These are phyloP conservation scores for Holcopasites calliopsidis DNA, from an alignment of 1,140 invertebrate genomes.

Conservation along the genomic window DNA sequence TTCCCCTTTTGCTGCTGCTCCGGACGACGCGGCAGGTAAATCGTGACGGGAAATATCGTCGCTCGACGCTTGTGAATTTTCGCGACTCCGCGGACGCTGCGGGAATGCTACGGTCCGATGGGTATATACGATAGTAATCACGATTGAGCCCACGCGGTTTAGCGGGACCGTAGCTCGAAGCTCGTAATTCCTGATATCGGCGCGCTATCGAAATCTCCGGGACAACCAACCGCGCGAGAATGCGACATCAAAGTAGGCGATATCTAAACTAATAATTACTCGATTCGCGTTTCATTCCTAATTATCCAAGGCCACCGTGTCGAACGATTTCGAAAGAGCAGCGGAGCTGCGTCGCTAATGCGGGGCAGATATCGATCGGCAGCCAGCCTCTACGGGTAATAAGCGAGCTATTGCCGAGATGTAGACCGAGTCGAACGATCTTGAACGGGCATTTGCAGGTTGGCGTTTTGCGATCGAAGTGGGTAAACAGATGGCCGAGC, in stretches of 20 bases:
- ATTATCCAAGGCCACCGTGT: constrained; percentile 50
- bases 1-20: not conserved
- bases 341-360: constrained; percentile 49
- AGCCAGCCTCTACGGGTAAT: constrained; percentile 55
- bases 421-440: constrained; percentile 54
- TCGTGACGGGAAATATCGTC: not conserved
- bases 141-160: no score
- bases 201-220: not conserved
- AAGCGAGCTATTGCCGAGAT: constrained; percentile 51
- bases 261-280: constrained; percentile 41
- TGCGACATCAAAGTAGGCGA: not conserved
- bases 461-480: constrained; percentile 62
- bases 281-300: constrained; percentile 45
- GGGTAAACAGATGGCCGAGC: constrained; percentile 69
- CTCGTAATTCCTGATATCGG: constrained; percentile 11
- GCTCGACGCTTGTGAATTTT: no score
- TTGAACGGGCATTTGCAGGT: constrained; percentile 53
- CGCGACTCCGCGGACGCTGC: not conserved
- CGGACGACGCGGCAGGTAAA: not conserved
- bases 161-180: not conserved
- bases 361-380: constrained; percentile 56
- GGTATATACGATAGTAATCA: not conserved
- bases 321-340: constrained; percentile 49
- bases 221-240: not conserved
- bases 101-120: not conserved